Evolutionary conservation across 2,888 invertebrate genomes (phyloP), one percentile per base, ranked within the genome.

Genomic region (Himalopsyche anomala): DNA sequence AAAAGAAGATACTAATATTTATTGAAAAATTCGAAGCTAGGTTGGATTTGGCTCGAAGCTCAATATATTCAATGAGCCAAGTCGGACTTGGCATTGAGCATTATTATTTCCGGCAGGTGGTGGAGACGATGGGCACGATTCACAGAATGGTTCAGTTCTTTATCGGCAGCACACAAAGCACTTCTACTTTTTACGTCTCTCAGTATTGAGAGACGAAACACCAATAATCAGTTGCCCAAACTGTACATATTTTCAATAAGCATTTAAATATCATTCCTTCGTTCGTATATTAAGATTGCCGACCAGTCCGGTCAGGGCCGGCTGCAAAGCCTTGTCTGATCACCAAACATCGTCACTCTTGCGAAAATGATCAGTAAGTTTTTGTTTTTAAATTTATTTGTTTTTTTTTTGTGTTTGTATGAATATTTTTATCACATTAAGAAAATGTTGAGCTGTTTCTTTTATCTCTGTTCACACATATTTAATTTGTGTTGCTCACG

Each of bases 81-180:
- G 51, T 69, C 17, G 17, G 79, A 81, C 84, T 86, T 69, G 81
- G 82, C 56, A 86, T 80, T 88, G 88, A 88, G 88, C 85, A 51
- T 85, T 86, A 85, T 87, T 93, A 89, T 93, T 93, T 93, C 93
- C 93, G 92, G 92, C 94, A 94, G 94, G 94, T 94, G 93, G 92
- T 93, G 92, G 93, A 94, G 92, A 92, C 93, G 91, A 93, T 94
- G 92, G 93, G 94, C 92, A 94, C 94, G 92, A 93, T 94, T 91
- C 93, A 94, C 93, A 93, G 94, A 92, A 92, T 94, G 93, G 94
- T 94, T 91, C 94, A 94, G 90, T 94, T 94, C 93, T 94, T 94
- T 94, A 92, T 94, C 91, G 94, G 94, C 92, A 93, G 94, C 90
- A 92, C 94, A 91, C 93, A 94, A 92, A 94, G 94, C 93, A 93